Evolutionary conservation across 1,140 invertebrate genomes (phyloP), one percentile per base, ranked within the genome.

Genomic region (Neuroterus valhalla): DNA sequence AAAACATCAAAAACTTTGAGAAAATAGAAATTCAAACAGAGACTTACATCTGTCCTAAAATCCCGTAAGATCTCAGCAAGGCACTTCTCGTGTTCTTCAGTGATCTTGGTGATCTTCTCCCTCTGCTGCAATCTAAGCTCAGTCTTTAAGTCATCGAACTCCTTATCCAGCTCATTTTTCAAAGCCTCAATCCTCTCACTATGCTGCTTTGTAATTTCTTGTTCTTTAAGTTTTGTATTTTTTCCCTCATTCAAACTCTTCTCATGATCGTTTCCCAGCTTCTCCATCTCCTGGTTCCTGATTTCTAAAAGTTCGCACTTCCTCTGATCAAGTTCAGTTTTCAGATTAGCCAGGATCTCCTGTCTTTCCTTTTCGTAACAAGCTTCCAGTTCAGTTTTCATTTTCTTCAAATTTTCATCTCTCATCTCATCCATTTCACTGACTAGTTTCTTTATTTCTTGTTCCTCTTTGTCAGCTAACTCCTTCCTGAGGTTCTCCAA

Each of bases 1-100:
- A n/a, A n/a, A n/a, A n/a, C n/a, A n/a, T n/a, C n/a, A n/a, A n/a
- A n/a, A n/a, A n/a, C n/a, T n/a, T n/a, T n/a, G n/a, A n/a, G n/a
- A n/a, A n/a, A n/a, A 38, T 38, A 38, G 10, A 8, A 38, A 38
- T 38, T 38, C 10, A 5, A 38, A 38, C 5, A 45, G 55, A 44
- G 26, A 79, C 82, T 82, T 75, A 89, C 89, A 75, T 92, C 91
- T 66, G 86, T 81, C 74, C 86, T 87, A 77, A 92, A 87, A 73
- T 91, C 91, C 45, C 90, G 87, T 17, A 92, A 68, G 78, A 91
- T 91, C 21, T 89, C 86, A 17, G 90, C 87, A 43, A 92, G 86
- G 42, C 87, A 88, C 66, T 89, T 87, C 70, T 94, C 92, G 79
- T 94, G 89, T 78, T 94, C 93, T 17, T 89, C 87, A 14, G 91